These are phyloP conservation scores for Dasyornis broadbenti DNA, from an alignment of 2,113 vertebrate genomes.

Conservation along the genomic window DNA sequence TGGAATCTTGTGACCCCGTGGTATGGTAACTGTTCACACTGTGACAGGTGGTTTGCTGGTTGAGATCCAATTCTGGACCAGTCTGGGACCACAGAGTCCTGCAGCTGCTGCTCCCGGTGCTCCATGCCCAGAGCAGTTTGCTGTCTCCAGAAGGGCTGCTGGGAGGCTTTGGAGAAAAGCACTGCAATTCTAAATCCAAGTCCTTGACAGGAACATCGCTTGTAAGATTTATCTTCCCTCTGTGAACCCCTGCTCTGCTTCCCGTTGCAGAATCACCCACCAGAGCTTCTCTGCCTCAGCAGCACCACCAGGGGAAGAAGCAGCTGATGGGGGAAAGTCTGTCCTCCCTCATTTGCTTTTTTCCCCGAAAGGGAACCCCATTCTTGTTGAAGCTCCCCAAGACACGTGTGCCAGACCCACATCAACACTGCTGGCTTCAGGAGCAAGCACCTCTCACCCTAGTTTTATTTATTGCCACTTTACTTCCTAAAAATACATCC, in stretches of 20 bases:
- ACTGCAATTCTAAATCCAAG: background rate
- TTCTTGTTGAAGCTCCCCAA: background rate
- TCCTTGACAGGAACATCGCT: rapidly evolving
- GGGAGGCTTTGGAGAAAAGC: background rate
- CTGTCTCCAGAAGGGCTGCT: background rate
- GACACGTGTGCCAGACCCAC: background rate
- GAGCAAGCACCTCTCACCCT: background rate
- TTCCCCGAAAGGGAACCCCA: background rate
- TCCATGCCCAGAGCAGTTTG: background rate
- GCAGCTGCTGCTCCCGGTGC: background rate
- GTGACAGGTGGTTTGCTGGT: background rate
- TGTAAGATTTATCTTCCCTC: background rate
- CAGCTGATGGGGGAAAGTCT: background rate
- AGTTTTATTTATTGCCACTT: background rate
- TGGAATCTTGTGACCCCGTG: background rate
- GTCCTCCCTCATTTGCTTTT: background rate
- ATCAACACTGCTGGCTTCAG: background rate
- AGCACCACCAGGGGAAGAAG: background rate
- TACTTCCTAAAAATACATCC: background rate
- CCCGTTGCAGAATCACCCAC: background rate
- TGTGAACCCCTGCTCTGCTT: background rate
- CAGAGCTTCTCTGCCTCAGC: background rate
- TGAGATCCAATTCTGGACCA: background rate
- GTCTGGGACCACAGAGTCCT: rapidly evolving
- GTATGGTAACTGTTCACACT: rapidly evolving